A percentile compares a stretch with the other conserved stretches of the same genome.
phyloP scores from a whole-genome alignment of 64 coral and sea anemone genomes.

The Dendrophyllia cribrosa region DNA sequence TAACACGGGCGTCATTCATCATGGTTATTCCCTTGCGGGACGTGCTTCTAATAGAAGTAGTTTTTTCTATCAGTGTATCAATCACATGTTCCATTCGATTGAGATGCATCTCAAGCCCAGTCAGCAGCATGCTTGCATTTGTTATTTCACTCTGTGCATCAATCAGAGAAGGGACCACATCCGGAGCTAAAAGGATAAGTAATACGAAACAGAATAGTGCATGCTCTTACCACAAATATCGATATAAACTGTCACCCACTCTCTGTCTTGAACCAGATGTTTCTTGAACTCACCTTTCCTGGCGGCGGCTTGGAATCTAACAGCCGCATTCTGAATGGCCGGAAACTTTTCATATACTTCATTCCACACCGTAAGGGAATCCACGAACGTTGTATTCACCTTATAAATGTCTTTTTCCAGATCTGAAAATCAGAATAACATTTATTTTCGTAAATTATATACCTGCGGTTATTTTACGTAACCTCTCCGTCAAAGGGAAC shows the following conservation, averaged over 20 bases:
- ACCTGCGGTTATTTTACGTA: not conserved
- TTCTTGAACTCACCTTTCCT: not conserved
- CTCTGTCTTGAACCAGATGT: too few relatives aligned
- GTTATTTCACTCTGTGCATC: conserved; percentile 1
- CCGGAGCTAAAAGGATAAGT: not conserved
- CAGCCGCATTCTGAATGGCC: not conserved
- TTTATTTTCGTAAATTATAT: not conserved
- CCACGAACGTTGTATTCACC: not conserved
- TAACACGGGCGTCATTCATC: conserved; percentile 24
- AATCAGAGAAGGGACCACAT: not conserved
- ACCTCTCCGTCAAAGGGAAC: too few relatives aligned
- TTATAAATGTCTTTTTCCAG: conserved; percentile 2
- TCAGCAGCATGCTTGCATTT: not conserved
- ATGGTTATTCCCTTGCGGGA: conserved; percentile 3
- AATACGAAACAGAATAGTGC: not conserved
- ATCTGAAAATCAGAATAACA: not conserved
- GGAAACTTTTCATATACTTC: not conserved
- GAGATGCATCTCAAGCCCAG: not conserved
- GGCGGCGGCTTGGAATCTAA: not conserved
- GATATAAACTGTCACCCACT: too few relatives aligned
- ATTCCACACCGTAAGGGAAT: not conserved
- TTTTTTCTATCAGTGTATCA: not conserved
- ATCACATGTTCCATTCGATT: not conserved
- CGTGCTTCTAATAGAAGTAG: not conserved
- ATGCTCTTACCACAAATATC: too few relatives aligned